Evolutionary conservation across 2,113 vertebrate genomes (phyloP).

Genomic region (Pardalotus punctatus): DNA sequence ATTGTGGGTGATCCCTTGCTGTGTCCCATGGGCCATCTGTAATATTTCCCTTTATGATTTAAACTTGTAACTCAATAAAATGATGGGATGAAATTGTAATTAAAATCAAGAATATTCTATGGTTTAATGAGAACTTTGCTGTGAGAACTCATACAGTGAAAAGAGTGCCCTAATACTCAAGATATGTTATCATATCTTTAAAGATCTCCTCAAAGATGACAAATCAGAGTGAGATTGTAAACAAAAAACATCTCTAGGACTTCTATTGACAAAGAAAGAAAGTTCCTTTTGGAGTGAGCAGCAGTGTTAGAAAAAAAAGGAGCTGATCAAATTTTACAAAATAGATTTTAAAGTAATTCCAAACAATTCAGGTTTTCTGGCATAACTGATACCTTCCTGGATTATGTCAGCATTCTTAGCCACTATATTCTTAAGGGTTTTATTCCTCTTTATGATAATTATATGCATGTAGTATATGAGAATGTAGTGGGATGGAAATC

Average conservation of each 20-base stretch:
- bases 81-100: not conserved
- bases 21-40: not conserved
- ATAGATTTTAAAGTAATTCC: not conserved
- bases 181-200: not conserved
- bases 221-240: not conserved
- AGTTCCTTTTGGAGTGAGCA: not conserved
- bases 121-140: not conserved
- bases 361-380: not conserved
- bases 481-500: not conserved
- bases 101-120: not conserved
- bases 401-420: not conserved
- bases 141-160: not conserved
- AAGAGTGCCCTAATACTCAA: not conserved
- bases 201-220: not conserved
- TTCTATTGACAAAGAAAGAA: not conserved
- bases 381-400: not conserved
- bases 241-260: not conserved
- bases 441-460: not conserved
- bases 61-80: not conserved
- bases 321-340: not conserved
- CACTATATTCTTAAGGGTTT: not conserved
- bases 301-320: not conserved
- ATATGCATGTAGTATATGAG: not conserved
- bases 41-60: not conserved
- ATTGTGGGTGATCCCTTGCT: not conserved